Evolutionary conservation across 2,797 vertebrate species (phyloP).

Genomic region (Takifugu ocellatus): DNA sequence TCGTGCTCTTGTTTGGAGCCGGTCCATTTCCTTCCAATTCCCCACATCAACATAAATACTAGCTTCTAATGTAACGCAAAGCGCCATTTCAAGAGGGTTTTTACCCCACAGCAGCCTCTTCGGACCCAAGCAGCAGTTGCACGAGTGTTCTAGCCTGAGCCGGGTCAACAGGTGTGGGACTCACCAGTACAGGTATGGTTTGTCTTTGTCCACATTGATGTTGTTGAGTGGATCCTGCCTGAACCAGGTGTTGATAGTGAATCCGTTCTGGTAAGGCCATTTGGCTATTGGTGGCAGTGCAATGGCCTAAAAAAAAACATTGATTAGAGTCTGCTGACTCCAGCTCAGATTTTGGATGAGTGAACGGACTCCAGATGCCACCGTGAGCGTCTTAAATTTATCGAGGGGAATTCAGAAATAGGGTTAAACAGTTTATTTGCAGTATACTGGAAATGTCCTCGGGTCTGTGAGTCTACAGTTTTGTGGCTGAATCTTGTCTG

Average conservation of each 20-base stretch:
- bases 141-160: too few relatives aligned
- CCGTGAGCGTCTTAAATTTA: too few relatives aligned
- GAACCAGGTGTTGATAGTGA: slow-evolving; percentile 99
- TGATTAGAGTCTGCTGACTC: slow-evolving; percentile 6
- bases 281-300: slow-evolving; percentile 98
- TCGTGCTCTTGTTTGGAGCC: too few relatives aligned
- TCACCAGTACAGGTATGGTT: slow-evolving; percentile 99
- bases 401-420: too few relatives aligned
- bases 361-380: too few relatives aligned
- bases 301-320: slow-evolving; percentile 81
- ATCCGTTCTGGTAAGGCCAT: slow-evolving; percentile 99
- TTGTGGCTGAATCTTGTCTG: background rate
- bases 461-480: background rate
- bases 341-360: background rate
- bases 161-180: slow-evolving; percentile 36
- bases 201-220: slow-evolving; percentile 99
- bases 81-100: too few relatives aligned
- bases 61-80: too few relatives aligned
- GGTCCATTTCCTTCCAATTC: too few relatives aligned
- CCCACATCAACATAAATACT: too few relatives aligned
- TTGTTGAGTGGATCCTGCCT: slow-evolving; percentile 99
- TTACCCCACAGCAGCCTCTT: too few relatives aligned
- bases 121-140: background rate
- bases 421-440: too few relatives aligned
- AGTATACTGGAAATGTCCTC: background rate